phyloP scores from a whole-genome alignment of 2,888 invertebrate species.

The Leptinotarsa peninsularis region DNA sequence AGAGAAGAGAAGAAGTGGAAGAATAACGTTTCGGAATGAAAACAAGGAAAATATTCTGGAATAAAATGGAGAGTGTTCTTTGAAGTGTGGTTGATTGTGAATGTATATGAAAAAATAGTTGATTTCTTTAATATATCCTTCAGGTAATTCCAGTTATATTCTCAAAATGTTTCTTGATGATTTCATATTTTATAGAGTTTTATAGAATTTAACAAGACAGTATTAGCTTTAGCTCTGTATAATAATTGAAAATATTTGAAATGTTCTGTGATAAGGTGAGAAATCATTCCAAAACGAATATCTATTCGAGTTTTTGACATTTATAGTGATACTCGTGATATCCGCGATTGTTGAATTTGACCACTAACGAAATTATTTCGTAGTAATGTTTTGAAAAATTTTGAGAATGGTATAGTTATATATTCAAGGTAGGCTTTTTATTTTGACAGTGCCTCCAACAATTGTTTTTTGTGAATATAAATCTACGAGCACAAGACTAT shows the following conservation, averaged over 20 bases:
- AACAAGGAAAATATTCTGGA: not conserved
- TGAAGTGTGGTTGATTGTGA: not conserved
- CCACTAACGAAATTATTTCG: not conserved
- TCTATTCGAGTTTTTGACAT: constrained; percentile 5
- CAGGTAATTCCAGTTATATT: not conserved
- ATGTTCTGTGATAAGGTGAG: constrained; percentile 41
- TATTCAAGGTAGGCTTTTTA: too few species aligned
- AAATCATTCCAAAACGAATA: constrained; percentile 39
- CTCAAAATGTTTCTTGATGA: not conserved
- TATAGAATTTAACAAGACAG: not conserved
- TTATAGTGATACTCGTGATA: constrained; percentile 4
- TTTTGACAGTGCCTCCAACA: too few species aligned
- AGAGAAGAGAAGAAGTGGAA: not conserved
- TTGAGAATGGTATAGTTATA: not conserved
- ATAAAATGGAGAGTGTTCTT: not conserved
- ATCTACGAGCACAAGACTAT: not conserved
- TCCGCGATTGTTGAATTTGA: not conserved
- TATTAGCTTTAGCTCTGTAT: constrained; percentile 22
- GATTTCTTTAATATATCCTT: too few species aligned
- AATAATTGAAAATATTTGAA: constrained; percentile 12
- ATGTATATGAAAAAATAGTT: not conserved
- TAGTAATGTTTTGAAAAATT: not conserved
- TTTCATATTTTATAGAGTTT: not conserved
- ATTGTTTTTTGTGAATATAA: too few species aligned
- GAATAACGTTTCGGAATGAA: not conserved